phyloP scores from a whole-genome alignment of 2,113 vertebrate species.

The Apodemus speciosus region DNA sequence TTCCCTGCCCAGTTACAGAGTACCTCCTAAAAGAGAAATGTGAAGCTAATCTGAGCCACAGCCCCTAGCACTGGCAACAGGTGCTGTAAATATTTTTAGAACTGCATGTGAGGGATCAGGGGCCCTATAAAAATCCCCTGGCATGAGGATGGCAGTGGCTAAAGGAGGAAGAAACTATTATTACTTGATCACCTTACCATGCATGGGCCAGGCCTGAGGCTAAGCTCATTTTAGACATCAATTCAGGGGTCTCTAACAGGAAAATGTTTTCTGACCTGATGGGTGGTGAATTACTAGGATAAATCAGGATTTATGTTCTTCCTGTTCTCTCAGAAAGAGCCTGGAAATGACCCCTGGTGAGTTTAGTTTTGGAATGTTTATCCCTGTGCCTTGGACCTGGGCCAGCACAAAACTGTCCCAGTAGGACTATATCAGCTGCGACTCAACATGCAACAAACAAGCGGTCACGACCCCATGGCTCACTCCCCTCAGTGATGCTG shows the following conservation, averaged over 20 bases:
- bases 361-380: slow-evolving; percentile 23
- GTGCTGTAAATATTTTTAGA: slow-evolving; percentile 28
- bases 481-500: not conserved
- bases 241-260: not conserved
- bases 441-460: not conserved
- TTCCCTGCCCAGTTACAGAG: not conserved
- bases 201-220: not conserved
- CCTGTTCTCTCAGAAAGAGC: not conserved
- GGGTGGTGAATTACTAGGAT: not conserved
- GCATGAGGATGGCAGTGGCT: not conserved
- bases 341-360: not conserved
- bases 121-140: slow-evolving; percentile 40
- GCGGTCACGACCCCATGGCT: not conserved
- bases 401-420: not conserved
- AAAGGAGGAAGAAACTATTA: not conserved
- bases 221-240: slow-evolving; percentile 1
- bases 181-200: not conserved
- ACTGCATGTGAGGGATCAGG: not conserved
- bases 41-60: not conserved
- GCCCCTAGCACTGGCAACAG: not conserved
- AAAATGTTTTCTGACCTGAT: slow-evolving; percentile 23
- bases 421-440: not conserved
- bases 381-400: not conserved
- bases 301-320: not conserved
- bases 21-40: not conserved